Evolutionary conservation across 2,113 vertebrate genomes (phyloP).

Genomic region (Acanthisitta chloris): DNA sequence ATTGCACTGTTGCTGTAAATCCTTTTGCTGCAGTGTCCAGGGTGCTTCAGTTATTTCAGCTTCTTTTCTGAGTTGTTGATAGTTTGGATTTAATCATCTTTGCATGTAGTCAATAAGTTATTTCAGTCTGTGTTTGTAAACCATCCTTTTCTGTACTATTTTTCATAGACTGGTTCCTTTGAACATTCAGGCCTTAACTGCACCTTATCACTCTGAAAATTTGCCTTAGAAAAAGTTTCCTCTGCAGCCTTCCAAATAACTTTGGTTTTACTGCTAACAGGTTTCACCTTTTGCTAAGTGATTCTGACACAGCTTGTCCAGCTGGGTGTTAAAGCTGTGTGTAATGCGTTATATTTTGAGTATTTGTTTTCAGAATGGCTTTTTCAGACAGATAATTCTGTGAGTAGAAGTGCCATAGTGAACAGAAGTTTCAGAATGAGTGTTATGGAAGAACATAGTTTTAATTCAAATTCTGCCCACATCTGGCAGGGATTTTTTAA

Average conservation of each 20-base stretch:
- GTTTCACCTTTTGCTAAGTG: not conserved
- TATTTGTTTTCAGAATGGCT: not conserved
- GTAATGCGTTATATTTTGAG: not conserved
- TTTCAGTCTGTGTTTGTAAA: not conserved
- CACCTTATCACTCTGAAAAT: not conserved
- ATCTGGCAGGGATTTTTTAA: not conserved
- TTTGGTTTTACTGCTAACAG: not conserved
- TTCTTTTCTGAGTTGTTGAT: not conserved
- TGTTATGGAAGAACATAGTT: not conserved
- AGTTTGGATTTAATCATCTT: not conserved
- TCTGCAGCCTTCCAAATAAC: not conserved
- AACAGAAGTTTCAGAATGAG: not conserved
- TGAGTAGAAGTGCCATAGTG: not conserved
- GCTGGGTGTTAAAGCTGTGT: not conserved
- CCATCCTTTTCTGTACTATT: not conserved
- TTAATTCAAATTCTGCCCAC: not conserved
- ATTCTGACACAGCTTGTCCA: not conserved
- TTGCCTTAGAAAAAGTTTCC: not conserved
- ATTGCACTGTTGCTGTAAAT: not conserved
- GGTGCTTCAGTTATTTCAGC: not conserved
- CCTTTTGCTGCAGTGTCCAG: not conserved
- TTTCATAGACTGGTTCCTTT: not conserved
- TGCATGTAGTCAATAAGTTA: not conserved
- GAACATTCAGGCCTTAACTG: not conserved
- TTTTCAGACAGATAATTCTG: not conserved